Conservation (phyloP, 1,140 invertebrate species). For the Oryctes rhinoceros region DNA sequence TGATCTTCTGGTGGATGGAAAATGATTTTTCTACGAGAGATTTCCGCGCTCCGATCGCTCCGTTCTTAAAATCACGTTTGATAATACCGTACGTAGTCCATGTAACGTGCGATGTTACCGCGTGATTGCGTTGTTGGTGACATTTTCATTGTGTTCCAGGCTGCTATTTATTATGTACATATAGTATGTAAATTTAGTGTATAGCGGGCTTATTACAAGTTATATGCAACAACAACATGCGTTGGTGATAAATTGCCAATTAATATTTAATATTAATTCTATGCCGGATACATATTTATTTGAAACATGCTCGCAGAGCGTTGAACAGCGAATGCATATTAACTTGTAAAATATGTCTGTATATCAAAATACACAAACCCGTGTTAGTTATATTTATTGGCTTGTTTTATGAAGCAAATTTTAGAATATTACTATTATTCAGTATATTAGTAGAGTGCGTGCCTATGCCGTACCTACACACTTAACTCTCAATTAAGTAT, state of each 20-base stretch:
- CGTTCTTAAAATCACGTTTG: background rate
- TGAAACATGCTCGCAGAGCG: background rate
- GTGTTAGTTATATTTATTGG: too few species aligned
- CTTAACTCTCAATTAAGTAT: too few species aligned
- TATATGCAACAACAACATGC: background rate
- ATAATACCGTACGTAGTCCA: background rate
- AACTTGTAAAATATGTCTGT: too few species aligned
- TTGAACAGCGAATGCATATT: background rate
- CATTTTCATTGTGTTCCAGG: background rate
- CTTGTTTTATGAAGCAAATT: too few species aligned
- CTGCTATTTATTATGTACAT: background rate
- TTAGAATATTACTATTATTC: too few species aligned
- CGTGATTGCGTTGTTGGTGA: background rate
- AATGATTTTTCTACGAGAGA: background rate
- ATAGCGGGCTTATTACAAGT: background rate
- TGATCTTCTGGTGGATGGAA: background rate
- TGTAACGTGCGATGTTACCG: background rate
- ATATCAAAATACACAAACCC: too few species aligned
- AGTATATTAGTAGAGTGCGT: too few species aligned
- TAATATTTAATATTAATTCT: conserved; percentile 2
- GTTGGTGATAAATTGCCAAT: conserved; percentile 5
- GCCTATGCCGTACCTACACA: too few species aligned
- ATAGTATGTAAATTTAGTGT: background rate
- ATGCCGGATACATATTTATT: background rate
- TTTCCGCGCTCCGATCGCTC: background rate